Evolutionary conservation across 1,140 invertebrate species (phyloP).

Genomic region (Anoplolepis gracilipes): DNA sequence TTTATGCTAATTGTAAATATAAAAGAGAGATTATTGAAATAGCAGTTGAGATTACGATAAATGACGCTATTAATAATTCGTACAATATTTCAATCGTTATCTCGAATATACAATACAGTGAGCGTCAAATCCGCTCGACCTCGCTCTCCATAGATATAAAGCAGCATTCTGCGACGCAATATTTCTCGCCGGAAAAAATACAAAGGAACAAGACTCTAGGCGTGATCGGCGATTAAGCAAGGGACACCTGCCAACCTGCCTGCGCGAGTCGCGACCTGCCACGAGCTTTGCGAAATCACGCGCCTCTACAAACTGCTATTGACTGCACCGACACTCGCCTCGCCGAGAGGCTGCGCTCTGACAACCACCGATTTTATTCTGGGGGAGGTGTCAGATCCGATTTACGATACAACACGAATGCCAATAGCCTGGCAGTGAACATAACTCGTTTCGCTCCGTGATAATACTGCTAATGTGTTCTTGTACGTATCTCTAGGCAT

Average conservation of each 20-base stretch:
- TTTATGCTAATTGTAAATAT: not conserved
- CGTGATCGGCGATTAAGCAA: slow-evolving; percentile 62
- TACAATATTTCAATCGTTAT: not conserved
- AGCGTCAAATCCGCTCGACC: not conserved
- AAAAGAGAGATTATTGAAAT: not conserved
- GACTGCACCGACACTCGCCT: not conserved
- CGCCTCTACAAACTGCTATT: slow-evolving; percentile 53
- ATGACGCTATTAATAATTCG: not conserved
- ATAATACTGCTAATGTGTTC: slow-evolving; percentile 3
- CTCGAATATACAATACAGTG: not conserved
- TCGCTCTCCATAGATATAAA: not conserved
- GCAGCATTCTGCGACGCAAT: slow-evolving; percentile 16
- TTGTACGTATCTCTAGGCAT: slow-evolving; percentile 53
- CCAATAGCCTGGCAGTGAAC: slow-evolving; percentile 77
- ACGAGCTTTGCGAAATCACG: slow-evolving; percentile 63
- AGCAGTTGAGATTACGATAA: not conserved
- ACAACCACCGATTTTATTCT: slow-evolving; percentile 82
- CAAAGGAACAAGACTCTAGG: slow-evolving; percentile 6
- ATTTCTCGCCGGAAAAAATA: slow-evolving; percentile 13
- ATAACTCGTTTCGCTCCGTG: slow-evolving; percentile 76
- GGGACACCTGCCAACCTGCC: slow-evolving; percentile 63
- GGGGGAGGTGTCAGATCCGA: slow-evolving; percentile 76
- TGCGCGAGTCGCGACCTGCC: slow-evolving; percentile 13
- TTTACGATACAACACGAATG: slow-evolving; percentile 80
- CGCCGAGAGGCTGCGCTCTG: slow-evolving; percentile 61